Percentiles rank a stretch among this genome's conserved stretches.
phyloP scores from a whole-genome alignment of 2,888 invertebrate genomes.

The Cryptocephalus primarius region DNA sequence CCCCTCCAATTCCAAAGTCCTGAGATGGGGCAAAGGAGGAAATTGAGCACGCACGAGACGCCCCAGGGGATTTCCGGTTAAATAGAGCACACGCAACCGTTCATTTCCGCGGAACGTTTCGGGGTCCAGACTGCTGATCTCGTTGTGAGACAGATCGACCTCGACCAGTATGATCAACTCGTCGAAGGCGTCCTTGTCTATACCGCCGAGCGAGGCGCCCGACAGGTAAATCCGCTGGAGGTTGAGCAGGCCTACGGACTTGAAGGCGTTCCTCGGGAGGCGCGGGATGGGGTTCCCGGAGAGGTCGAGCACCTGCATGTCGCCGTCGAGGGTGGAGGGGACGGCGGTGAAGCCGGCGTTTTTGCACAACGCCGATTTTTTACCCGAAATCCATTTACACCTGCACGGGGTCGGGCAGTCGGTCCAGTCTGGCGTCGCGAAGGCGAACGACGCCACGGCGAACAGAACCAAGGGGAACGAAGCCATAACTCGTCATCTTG shows the following conservation, averaged over 20 bases:
- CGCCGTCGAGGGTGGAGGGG: constrained; percentile 58
- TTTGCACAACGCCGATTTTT: constrained; percentile 79
- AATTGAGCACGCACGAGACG: constrained; percentile 67
- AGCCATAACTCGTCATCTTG: constrained; percentile 34
- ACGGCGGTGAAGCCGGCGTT: constrained; percentile 70
- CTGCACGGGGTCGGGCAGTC: constrained; percentile 78
- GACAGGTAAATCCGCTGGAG: constrained; percentile 73
- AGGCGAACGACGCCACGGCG: constrained; percentile 36
- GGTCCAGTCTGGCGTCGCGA: constrained; percentile 68
- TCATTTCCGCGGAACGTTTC: constrained; percentile 79
- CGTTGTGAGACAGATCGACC: constrained; percentile 77
- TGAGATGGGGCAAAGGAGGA: constrained; percentile 68
- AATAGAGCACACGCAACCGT: constrained; percentile 61
- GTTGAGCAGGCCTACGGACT: constrained; percentile 66
- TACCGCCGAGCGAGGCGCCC: constrained; percentile 61
- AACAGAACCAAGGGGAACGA: constrained; percentile 29
- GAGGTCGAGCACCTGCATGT: constrained; percentile 78
- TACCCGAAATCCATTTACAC: constrained; percentile 88
- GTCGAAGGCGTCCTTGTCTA: constrained; percentile 76
- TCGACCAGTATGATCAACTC: constrained; percentile 78
- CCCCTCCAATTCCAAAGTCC: constrained; percentile 68
- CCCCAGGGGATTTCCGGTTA: constrained; percentile 74
- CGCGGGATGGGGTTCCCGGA: constrained; percentile 69
- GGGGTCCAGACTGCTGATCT: constrained; percentile 59
- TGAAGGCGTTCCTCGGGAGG: constrained; percentile 69